These are phyloP conservation scores for Halcyon leucocephala DNA, from an alignment of 2,797 vertebrate genomes.

Conservation along the genomic window DNA sequence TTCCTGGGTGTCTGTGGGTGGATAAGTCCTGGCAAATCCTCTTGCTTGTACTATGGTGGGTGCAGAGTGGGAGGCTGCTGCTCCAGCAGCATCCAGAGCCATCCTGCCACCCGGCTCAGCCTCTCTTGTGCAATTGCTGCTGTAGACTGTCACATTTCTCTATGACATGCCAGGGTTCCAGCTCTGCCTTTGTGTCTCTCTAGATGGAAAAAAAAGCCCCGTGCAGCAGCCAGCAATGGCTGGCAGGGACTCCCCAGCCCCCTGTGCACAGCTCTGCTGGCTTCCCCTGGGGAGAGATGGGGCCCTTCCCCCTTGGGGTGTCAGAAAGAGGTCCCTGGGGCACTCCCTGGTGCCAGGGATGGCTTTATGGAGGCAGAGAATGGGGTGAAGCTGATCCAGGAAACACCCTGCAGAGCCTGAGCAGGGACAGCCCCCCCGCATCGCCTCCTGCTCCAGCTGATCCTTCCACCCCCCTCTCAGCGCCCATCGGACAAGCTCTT, in stretches of 20 bases:
- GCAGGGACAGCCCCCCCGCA: not conserved
- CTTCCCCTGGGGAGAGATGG: not conserved
- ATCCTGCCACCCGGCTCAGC: not conserved
- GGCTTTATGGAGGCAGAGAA: not conserved
- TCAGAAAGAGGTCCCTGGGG: not conserved
- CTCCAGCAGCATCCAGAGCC: not conserved
- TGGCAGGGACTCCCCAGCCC: not conserved
- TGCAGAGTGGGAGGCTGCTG: not conserved
- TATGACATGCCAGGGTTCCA: not conserved
- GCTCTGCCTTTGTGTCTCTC: conserved; percentile 13
- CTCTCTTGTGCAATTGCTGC: not conserved
- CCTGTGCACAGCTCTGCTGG: not conserved
- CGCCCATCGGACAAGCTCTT: not conserved
- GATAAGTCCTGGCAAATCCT: not conserved
- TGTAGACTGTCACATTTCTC: not conserved
- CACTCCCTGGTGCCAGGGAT: not conserved
- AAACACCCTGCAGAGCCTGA: fast-evolving
- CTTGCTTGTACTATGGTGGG: not conserved
- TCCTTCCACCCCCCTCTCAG: not conserved
- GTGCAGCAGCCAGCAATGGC: not conserved
- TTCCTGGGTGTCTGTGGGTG: not conserved
- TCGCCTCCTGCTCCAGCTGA: not conserved
- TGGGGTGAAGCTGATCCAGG: not conserved
- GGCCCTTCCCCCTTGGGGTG: not conserved
- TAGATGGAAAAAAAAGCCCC: not conserved